Evolutionary conservation across 1,140 invertebrate species (phyloP).

Genomic region (Heliconius hermathena): DNA sequence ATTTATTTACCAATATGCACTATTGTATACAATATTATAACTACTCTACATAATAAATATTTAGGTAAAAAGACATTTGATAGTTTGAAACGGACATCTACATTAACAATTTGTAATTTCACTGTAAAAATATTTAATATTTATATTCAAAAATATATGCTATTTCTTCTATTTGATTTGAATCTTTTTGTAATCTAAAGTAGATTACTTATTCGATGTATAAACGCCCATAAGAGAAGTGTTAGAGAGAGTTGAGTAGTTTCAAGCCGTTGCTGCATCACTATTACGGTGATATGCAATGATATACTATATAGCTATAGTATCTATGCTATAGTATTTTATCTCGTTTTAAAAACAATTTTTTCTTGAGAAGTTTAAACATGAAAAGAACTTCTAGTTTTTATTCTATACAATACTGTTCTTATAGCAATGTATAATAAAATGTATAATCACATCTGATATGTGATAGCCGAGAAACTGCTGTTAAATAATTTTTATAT

Average conservation of each 20-base stretch:
- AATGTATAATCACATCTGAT: slow-evolving; percentile 3
- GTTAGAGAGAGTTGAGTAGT: not conserved
- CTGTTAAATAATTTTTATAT: slow-evolving; percentile 6
- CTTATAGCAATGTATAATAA: slow-evolving; percentile 2
- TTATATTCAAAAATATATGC: slow-evolving; percentile 2
- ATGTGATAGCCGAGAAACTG: slow-evolving; percentile 1
- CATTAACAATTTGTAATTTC: not conserved
- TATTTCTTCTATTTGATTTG: not conserved
- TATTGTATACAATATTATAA: not conserved
- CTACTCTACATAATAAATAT: not conserved
- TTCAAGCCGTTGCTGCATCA: not conserved
- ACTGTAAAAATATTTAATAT: slow-evolving; percentile 1
- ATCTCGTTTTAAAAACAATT: not conserved
- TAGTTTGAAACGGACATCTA: not conserved
- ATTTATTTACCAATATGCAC: not conserved
- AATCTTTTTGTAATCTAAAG: too few relatives aligned
- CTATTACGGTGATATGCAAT: not conserved
- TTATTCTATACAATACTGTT: not conserved
- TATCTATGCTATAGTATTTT: not conserved
- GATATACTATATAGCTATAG: not conserved
- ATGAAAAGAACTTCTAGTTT: not conserved
- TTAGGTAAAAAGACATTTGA: not conserved
- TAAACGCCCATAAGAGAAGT: not conserved
- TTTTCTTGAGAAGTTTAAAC: not conserved
- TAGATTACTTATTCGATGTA: not conserved